Conservation (phyloP, 2,888 invertebrate species). For the Eupelmus urozonus region DNA sequence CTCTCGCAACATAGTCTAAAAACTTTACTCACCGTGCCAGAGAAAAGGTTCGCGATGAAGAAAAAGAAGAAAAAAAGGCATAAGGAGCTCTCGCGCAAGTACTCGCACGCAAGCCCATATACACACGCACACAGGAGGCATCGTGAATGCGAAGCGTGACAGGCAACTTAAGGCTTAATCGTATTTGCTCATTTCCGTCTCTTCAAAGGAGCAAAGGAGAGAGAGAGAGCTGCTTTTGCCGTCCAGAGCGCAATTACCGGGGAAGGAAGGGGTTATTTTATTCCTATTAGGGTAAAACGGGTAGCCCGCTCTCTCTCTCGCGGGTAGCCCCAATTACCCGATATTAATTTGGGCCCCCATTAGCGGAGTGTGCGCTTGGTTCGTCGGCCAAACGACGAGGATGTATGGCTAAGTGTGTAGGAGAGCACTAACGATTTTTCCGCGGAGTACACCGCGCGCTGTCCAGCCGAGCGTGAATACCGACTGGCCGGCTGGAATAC, state of each 20-base stretch:
- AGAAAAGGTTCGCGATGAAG: not conserved
- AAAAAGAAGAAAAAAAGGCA: not conserved
- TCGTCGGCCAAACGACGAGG: conserved; percentile 1
- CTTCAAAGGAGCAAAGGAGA: conserved; percentile 30
- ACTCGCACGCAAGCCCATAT: not conserved
- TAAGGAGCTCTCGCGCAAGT: not conserved
- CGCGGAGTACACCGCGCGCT: not conserved
- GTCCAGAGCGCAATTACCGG: conserved; percentile 66
- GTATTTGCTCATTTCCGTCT: conserved; percentile 75
- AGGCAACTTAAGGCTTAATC: conserved; percentile 71
- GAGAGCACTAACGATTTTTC: conserved; percentile 72
- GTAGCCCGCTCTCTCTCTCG: conserved; percentile 63
- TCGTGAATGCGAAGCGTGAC: conserved; percentile 70
- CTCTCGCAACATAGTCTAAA: not conserved
- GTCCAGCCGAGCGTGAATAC: conserved; percentile 57
- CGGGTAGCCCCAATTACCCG: conserved; percentile 72
- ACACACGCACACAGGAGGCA: not conserved
- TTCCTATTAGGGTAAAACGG: conserved; percentile 76
- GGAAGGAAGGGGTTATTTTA: conserved; percentile 74
- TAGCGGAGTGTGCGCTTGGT: conserved; percentile 67
- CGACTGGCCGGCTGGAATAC: conserved; percentile 14
- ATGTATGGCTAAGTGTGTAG: conserved; percentile 22
- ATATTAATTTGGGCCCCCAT: conserved; percentile 75
- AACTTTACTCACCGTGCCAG: not conserved
- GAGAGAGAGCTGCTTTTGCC: conserved; percentile 40